phyloP scores from a whole-genome alignment of 2,113 vertebrate species.

The Grammomys surdaster region DNA sequence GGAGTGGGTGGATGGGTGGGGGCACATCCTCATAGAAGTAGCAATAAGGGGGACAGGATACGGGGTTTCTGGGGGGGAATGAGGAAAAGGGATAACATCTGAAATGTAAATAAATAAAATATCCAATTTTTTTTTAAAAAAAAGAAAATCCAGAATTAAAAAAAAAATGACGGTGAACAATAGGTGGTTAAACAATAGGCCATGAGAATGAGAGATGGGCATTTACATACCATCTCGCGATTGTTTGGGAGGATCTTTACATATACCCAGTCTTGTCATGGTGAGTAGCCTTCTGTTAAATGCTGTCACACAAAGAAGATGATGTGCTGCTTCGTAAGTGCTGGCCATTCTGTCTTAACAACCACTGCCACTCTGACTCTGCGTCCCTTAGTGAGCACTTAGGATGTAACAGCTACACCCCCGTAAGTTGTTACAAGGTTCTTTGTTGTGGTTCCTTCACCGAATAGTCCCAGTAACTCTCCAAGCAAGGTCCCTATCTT shows the following conservation, averaged over 20 bases:
- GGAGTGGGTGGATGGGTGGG: no score
- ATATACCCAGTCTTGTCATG: neutral
- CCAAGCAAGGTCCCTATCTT: neutral
- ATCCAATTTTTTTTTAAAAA: no score
- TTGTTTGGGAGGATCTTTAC: neutral
- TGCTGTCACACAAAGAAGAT: neutral
- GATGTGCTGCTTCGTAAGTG: neutral
- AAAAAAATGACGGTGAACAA: neutral
- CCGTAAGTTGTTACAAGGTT: neutral
- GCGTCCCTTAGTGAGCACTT: neutral
- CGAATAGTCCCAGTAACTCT: neutral
- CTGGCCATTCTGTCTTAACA: neutral
- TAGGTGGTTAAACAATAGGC: neutral
- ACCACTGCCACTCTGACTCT: no score
- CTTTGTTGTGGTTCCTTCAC: neutral
- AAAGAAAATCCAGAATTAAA: no score
- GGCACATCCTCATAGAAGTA: no score
- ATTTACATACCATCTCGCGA: neutral
- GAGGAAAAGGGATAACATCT: no score
- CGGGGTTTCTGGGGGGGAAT: no score
- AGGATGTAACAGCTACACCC: neutral
- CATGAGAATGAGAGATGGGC: neutral
- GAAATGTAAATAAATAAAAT: no score
- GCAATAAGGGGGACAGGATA: no score
- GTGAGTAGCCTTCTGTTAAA: neutral